phyloP scores from a whole-genome alignment of 2,113 vertebrate genomes.

The Antidorcas marsupialis region DNA sequence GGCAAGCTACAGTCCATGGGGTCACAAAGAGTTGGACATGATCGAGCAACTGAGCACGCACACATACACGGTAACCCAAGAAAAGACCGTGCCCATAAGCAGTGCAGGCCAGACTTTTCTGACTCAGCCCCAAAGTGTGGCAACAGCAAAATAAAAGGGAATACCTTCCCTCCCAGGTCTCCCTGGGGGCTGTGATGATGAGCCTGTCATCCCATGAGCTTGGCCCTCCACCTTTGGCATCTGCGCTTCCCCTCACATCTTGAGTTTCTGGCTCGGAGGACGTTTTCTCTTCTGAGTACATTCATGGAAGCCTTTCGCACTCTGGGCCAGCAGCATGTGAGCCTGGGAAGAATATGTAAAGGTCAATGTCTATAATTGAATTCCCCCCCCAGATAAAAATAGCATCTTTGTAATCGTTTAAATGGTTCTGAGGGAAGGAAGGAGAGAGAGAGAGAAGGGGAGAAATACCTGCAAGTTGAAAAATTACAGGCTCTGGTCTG shows the following conservation, averaged over 20 bases:
- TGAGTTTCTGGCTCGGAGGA: neutral
- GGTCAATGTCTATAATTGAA: slow-evolving; percentile 71
- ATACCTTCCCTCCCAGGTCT: fast-evolving
- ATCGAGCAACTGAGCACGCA: neutral
- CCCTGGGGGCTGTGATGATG: neutral
- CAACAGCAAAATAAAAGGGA: neutral
- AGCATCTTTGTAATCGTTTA: slow-evolving; percentile 69
- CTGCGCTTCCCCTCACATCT: neutral
- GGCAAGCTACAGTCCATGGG: neutral
- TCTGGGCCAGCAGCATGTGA: neutral
- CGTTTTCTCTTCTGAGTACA: neutral
- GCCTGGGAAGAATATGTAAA: slow-evolving; percentile 37
- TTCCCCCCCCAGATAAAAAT: slow-evolving; percentile 66
- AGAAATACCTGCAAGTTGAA: neutral
- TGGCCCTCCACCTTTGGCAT: neutral
- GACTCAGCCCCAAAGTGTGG: neutral
- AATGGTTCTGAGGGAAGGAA: slow-evolving; percentile 27
- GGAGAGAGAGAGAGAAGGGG: neutral
- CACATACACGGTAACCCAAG: neutral
- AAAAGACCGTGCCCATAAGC: neutral
- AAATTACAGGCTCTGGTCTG: neutral
- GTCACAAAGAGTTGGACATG: neutral
- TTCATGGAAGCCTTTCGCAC: neutral
- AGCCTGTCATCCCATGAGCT: fast-evolving
- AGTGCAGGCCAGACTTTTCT: neutral